Evolutionary conservation across 2,888 invertebrate genomes (phyloP).

Genomic region (Andrena fulva): DNA sequence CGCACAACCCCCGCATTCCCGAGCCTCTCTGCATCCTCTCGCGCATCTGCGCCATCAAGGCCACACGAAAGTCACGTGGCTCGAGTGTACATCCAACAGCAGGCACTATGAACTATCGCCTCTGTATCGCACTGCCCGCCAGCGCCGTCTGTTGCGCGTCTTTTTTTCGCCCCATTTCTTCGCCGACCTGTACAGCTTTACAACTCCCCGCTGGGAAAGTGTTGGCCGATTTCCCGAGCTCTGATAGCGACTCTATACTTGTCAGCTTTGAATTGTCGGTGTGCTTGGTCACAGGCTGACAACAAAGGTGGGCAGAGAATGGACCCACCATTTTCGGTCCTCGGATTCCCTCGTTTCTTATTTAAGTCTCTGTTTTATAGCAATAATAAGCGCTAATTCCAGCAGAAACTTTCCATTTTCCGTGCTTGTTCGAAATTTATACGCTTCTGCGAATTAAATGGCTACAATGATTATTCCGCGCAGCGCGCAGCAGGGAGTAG

Average conservation of each 20-base stretch:
- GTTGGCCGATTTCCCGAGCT: slow-evolving; percentile 29
- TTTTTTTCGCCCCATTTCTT: slow-evolving; percentile 63
- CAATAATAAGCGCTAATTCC: too few species aligned
- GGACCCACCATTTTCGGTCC: too few species aligned
- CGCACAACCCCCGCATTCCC: slow-evolving; percentile 25
- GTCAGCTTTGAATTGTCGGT: slow-evolving; percentile 20
- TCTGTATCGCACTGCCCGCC: slow-evolving; percentile 60
- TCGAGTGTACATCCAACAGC: slow-evolving; percentile 47
- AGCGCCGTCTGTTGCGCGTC: slow-evolving; percentile 37
- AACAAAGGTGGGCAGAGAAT: too few species aligned
- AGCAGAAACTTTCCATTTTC: not conserved
- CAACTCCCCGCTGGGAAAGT: slow-evolving; percentile 28
- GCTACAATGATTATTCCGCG: not conserved
- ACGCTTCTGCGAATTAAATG: not conserved
- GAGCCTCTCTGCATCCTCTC: slow-evolving; percentile 32
- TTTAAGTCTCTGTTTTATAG: too few species aligned
- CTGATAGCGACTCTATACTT: slow-evolving; percentile 27
- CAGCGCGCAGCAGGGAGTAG: not conserved
- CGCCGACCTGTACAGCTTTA: slow-evolving; percentile 32
- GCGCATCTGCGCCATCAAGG: slow-evolving; percentile 63
- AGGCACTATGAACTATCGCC: slow-evolving; percentile 66
- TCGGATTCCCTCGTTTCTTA: too few species aligned
- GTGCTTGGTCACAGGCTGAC: too few species aligned
- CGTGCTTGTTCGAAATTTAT: not conserved
- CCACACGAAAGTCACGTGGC: slow-evolving; percentile 68